phyloP scores from a whole-genome alignment of 2,797 vertebrate genomes.

The Microchirus variegatus region DNA sequence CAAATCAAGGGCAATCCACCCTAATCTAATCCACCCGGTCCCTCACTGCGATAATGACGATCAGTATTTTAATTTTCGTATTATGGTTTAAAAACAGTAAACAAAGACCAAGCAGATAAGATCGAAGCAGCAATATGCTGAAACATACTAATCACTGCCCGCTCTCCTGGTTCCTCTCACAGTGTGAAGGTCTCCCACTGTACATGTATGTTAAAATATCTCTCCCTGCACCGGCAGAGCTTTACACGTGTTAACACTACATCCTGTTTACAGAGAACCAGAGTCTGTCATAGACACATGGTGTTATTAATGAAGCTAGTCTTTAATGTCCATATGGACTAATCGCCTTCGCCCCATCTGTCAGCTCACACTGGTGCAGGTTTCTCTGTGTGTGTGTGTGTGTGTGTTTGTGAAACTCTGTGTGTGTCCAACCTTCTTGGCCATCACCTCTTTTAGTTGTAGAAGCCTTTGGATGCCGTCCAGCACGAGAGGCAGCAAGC shows the following conservation, averaged over 20 bases:
- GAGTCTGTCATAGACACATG: conserved; percentile 35
- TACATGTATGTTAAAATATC: conserved; percentile 39
- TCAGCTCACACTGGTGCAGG: conserved; percentile 48
- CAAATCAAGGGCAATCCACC: conserved; percentile 10
- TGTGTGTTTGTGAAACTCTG: conserved; percentile 20
- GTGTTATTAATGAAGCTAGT: conserved; percentile 65
- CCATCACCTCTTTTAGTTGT: conserved; percentile 16
- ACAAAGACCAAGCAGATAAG: neutral
- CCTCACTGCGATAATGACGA: too few relatives aligned
- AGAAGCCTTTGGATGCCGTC: conserved; percentile 23
- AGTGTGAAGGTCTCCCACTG: conserved; percentile 12
- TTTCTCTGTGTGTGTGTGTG: conserved; percentile 8
- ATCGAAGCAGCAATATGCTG: neutral
- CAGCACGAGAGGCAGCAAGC: conserved; percentile 19
- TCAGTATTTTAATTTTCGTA: too few relatives aligned
- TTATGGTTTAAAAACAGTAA: neutral
- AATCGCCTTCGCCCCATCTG: conserved; percentile 74
- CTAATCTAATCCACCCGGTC: conserved; percentile 5
- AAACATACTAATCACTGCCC: neutral
- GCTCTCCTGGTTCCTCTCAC: neutral
- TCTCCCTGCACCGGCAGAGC: conserved; percentile 33
- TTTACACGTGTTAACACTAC: conserved; percentile 39
- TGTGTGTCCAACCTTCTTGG: conserved; percentile 11
- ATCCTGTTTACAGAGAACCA: conserved; percentile 54
- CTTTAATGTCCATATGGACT: conserved; percentile 72